Base-by-base conservation (phyloP, 1,140 invertebrate species). In the Ceratitis capitata region DNA sequence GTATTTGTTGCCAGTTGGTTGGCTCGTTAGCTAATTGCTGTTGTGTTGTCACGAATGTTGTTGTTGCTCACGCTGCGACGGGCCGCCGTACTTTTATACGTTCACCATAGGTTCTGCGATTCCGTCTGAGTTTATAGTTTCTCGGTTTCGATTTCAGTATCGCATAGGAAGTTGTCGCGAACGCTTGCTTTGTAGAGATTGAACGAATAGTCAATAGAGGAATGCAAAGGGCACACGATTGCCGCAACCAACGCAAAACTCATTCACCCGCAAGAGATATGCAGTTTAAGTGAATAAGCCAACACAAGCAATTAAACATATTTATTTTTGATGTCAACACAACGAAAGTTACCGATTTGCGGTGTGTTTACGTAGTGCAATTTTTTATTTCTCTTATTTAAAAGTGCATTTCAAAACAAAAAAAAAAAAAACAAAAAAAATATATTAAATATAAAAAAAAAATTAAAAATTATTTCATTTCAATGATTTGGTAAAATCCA, bases 91-190 rank as follows among this genome's bases (percentile, higher is more conserved):
- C n/a, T n/a, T n/a, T n/a, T n/a, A 32, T 74, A 45, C 32, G 69
- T 78, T 42, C 39, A 78, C n/a, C n/a, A 78, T 78, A 78, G n/a
- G 39, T 78, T 78, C 69, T 78, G 69, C 69, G 7, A 78, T 78
- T 78, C n/a, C 69, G 69, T 26, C 61, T 69, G 29, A 64, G 56
- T 64, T 84, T n/a, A 61, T 47, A 84, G 53, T 84, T 64, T 84
- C 61, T 85, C 58, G 45, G 47, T 64, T 64, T 69, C 39, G 19
- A 47, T 74, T 78, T 82, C 69, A 86, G 85, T 86, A 84, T 86
- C 83, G 85, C 74, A 83, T 84, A 83, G 83, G 85, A 84, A 84
- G 85, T 86, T 84, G 83, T 86, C 83, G 85, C 85, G 85, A 86
- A 83, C 53, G 85, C 56, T 86, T 86, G 85, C 29, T 51, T 86